Evolutionary conservation across 2,797 vertebrate genomes (phyloP), one percentile per base, ranked within the genome.

Genomic region (Meriones psammophilus): DNA sequence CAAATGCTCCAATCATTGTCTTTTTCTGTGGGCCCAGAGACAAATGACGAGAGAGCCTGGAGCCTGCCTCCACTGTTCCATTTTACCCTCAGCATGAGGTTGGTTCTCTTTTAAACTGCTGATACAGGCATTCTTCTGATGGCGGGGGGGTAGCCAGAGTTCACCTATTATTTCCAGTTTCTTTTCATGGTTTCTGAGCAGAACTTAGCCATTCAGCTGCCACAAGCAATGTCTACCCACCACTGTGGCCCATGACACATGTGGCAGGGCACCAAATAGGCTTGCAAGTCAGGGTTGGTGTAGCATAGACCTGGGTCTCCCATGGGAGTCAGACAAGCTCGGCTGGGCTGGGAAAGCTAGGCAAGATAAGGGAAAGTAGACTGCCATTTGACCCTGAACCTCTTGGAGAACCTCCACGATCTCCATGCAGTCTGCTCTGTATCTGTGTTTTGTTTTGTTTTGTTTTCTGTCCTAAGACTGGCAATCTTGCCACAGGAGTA

Each of bases 11-110:
- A n/a, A 89, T 17, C 89, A 92, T 8, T 69, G 13, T 56, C 46
- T 93, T 91, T 95, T 94, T 77, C 17, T 80, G 77, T 85, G 68
- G 50, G 42, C 62, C 62, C 62, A 90, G 71, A 84, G 62, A 28
- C 79, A 80, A 76, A 94, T 33, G n/a, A 30, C 39, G n/a, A 30
- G 22, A 15, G 60, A 90, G n/a, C 56, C 83, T 94, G 87, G 76
- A 95, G 28, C 22, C 50, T 5, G 62, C 36, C 54, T 89, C 80
- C 30, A 92, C 24, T 42, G 36, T 24, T 42, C 68, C 30, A 56
- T 56, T 92, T 78, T 90, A 50, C 30, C 56, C 77, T 74, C 46
- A 54, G 28, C 80, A 42, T 30, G 30, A 73, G 8, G 18, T 1
- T 46, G 46, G 79, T 84, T 33, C 50, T 46, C 14, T 83, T 84